Evolutionary conservation across 2,113 vertebrate genomes (phyloP).

Genomic region (Heterocephalus glaber): DNA sequence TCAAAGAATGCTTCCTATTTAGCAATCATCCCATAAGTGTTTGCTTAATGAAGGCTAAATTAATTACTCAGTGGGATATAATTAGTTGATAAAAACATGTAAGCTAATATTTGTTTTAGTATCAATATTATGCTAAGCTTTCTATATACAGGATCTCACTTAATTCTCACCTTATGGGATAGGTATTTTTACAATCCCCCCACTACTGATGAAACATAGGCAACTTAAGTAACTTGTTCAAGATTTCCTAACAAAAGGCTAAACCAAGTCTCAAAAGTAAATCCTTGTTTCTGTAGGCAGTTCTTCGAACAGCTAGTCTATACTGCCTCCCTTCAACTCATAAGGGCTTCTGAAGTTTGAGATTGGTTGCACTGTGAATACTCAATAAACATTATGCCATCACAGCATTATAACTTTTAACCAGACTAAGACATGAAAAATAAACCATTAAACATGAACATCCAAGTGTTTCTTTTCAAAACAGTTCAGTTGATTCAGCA

Average conservation of each 20-base stretch:
- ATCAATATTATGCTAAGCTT: neutral
- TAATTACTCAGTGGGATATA: neutral
- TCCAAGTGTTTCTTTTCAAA: conserved; percentile 32
- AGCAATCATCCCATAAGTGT: neutral
- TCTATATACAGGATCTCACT: conserved; percentile 8
- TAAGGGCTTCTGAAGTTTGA: neutral
- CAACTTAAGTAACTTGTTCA: conserved; percentile 1
- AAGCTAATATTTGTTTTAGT: conserved; percentile 18
- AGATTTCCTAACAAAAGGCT: conserved; percentile 45
- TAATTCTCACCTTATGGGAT: neutral
- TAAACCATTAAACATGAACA: neutral
- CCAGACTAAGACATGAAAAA: neutral
- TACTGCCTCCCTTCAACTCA: neutral
- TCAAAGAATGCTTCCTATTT: neutral
- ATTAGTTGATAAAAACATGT: neutral
- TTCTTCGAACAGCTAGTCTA: neutral
- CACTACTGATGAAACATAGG: neutral
- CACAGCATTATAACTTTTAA: neutral
- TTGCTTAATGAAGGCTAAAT: neutral
- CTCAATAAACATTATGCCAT: neutral
- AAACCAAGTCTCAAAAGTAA: neutral
- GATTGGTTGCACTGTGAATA: neutral
- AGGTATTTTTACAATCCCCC: neutral
- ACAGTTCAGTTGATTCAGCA: neutral
- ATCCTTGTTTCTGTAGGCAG: neutral